Evolutionary conservation across 2,113 vertebrate genomes (phyloP).

Genomic region (Pachyramphus minor): DNA sequence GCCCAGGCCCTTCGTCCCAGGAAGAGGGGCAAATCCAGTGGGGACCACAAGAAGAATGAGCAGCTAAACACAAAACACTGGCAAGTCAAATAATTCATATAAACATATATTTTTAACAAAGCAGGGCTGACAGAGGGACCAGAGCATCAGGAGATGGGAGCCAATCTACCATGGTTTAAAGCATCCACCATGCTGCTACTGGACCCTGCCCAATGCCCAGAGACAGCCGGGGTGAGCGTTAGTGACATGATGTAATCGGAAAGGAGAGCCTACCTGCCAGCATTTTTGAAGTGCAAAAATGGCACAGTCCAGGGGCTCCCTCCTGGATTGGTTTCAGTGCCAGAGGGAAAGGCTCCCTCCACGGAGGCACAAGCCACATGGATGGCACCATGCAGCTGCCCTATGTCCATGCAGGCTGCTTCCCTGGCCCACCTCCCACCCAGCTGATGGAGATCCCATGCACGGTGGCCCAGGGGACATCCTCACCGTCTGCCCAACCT

Average conservation of each 20-base stretch:
- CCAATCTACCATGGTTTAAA: conserved; percentile 18
- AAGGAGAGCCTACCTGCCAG: conserved; percentile 46
- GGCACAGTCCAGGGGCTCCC: not conserved
- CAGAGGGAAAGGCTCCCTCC: conserved; percentile 24
- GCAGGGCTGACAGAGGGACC: not conserved
- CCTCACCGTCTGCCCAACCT: not conserved
- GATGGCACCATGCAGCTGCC: not conserved
- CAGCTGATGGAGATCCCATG: not conserved
- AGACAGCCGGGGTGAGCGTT: not conserved
- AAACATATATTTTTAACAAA: conserved; percentile 12
- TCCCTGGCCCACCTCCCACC: not conserved
- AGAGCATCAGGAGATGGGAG: not conserved
- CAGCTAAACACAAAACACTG: not conserved
- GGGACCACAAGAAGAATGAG: not conserved
- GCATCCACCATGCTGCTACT: not conserved
- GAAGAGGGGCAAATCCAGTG: not conserved
- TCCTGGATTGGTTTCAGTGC: conserved; percentile 21
- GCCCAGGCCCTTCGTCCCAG: not conserved
- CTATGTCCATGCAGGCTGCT: conserved; percentile 7
- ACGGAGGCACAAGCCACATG: not conserved
- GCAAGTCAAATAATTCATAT: conserved; percentile 2
- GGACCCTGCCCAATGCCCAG: not conserved
- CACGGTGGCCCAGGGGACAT: not conserved
- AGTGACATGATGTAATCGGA: conserved; percentile 18
- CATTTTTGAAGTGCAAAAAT: not conserved